Evolutionary conservation across 2,888 invertebrate genomes (phyloP), one percentile per base, ranked within the genome.

Genomic region (Hipparchia sbordonii): DNA sequence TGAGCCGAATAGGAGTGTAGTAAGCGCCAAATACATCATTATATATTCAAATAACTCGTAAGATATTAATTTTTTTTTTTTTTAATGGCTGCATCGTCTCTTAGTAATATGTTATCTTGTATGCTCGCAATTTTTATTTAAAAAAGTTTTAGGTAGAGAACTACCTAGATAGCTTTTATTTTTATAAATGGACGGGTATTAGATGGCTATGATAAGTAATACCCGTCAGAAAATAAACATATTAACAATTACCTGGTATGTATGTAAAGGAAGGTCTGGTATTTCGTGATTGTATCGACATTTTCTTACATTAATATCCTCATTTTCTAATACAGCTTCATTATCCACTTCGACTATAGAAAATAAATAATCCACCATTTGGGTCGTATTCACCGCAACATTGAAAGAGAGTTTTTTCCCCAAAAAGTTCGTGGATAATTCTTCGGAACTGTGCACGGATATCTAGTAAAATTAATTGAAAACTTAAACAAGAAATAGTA

Each of bases 221-320:
- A 23, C 23, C 23, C 23, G 23, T 23, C 1, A 23, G 1, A 23
- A 23, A 23, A 23, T 23, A 23, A 23, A 23, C 23, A 23, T 23
- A 39, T 39, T 4, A 79, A 13, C 39, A 72, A 72, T 79, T 83
- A 90, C 90, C 80, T 82, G 81, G 77, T 89, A 91, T 2, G 78
- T 85, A 79, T 89, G 82, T 48, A 87, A 72, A 10, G 66, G 66
- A 4, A 63, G 77, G 9, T 80, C 72, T 6, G 87, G 88, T 39
- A 93, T 86, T 85, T 96, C 96, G 61, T 95, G 81, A 0, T 89
- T 82, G 80, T 95, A 95, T 46, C 95, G 92, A 80, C 96, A 96
- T 68, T 92, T 89, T 71, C 96, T 90, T 74, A 94, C 91, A 6
- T 84, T 73, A 0, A 95, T 83, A 57, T 89, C 85, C 13, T 95